Percentiles rank a stretch among this genome's conserved stretches.
Evolutionary conservation across 2,113 vertebrate species (phyloP).

Genomic region (Petromus typicus): DNA sequence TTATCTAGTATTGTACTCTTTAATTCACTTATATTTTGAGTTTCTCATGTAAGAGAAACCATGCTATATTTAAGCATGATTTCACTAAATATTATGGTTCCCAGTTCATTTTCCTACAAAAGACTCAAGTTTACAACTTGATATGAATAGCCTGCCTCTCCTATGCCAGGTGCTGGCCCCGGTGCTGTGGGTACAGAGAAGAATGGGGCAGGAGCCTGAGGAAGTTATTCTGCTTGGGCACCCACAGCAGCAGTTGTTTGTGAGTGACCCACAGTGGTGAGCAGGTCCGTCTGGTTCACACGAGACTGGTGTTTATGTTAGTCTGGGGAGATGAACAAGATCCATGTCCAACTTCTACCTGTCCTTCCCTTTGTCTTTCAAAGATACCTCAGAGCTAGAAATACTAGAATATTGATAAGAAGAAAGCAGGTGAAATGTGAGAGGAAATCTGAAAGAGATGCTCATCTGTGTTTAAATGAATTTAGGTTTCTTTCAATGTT

Average conservation of each 20-base stretch:
- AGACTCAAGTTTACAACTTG: neutral
- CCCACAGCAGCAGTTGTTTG: neutral
- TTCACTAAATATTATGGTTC: neutral
- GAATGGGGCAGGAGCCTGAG: neutral
- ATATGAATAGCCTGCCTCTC: neutral
- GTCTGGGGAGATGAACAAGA: neutral
- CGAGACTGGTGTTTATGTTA: neutral
- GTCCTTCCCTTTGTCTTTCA: neutral
- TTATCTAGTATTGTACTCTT: neutral
- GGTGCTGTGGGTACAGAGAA: neutral
- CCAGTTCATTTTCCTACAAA: neutral
- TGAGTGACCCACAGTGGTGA: neutral
- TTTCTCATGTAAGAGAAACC: neutral
- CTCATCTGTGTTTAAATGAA: neutral
- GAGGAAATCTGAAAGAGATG: neutral
- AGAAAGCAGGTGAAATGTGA: neutral
- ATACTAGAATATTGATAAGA: neutral
- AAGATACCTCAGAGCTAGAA: neutral
- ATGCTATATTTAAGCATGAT: neutral
- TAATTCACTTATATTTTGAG: neutral
- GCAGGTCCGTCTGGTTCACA: neutral
- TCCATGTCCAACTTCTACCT: neutral
- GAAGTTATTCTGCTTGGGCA: neutral
- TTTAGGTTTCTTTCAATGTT: neutral
- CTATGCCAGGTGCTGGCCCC: neutral